Evolutionary conservation across 2,113 vertebrate species (phyloP), one percentile per base, ranked within the genome.

Genomic region (Leptodactylus fuscus): DNA sequence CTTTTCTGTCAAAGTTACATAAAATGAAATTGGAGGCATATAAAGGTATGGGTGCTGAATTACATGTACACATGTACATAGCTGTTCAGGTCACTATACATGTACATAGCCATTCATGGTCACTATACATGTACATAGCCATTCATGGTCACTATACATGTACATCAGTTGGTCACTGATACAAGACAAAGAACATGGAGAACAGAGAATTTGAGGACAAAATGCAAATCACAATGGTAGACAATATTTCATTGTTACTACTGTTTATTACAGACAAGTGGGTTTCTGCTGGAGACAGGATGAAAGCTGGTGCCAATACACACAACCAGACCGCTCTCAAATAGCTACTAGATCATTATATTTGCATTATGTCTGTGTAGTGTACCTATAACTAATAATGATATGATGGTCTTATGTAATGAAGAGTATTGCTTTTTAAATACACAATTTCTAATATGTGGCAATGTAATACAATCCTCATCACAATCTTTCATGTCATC

Each of bases 271-370:
- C 24, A 32, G n/a, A 27, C 11, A 60, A 12, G 55, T 60, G n/a
- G n/a, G n/a, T n/a, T n/a, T 15, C 1, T 27, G 0, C 0, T 27
- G 12, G 2, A n/a, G 9, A 3, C 12, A 10, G 4, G 12, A 27
- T 1, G 41, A n/a, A n/a, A n/a, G n/a, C 55, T 27, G 24, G 12
- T 22, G 53, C 20, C 4, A n/a, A n/a, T n/a, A 22, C 53, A 55
- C 6, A 5, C 5, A 55, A 8, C 20, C 20, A 41, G 41, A n/a
- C 9, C 9, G 41, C 5, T 41, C 41, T 41, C 1, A 55, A 1
- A 55, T 55, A 55, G 9, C n/a, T 60, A 2, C 3, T 60, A 27
- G 10, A 27, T 24, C n/a, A 27, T 11, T 60, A 2, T 10, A 60
- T 60, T 24, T 60, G 24, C 55, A 60, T 9, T 60, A 60, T 27